Evolutionary conservation across 2,797 vertebrate species (phyloP).

Genomic region (Phalloptychus januarius): DNA sequence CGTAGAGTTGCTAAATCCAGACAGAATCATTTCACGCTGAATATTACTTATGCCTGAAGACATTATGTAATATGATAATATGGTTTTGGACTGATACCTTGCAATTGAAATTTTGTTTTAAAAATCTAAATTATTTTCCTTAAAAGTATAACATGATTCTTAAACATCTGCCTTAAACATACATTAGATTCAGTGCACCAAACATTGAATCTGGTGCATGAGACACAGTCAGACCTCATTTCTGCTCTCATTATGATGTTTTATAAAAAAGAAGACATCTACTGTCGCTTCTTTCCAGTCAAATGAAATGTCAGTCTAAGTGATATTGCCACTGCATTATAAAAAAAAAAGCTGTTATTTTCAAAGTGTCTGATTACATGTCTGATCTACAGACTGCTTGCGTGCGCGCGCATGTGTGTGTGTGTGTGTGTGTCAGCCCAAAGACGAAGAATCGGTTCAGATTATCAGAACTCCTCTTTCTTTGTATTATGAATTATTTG

Average conservation of each 20-base stretch:
- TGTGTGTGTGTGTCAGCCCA: conserved; percentile 17
- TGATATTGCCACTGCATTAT: conserved; percentile 37
- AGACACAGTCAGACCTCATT: background rate
- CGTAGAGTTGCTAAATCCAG: background rate
- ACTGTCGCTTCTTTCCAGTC: conserved; percentile 55
- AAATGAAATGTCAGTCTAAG: conserved; percentile 50
- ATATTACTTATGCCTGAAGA: background rate
- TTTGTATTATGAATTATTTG: conserved; percentile 32
- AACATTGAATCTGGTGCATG: background rate
- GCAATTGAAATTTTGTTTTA: background rate
- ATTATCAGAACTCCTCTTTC: conserved; percentile 31
- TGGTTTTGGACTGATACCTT: background rate
- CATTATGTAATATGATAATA: background rate
- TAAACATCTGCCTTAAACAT: background rate
- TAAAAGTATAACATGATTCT: background rate
- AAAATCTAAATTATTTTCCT: background rate
- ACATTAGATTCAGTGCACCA: background rate
- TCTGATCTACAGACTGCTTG: conserved; percentile 21
- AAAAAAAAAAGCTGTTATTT: conserved; percentile 21
- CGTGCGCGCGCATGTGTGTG: rapidly evolving
- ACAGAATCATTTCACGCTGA: background rate
- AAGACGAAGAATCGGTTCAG: conserved; percentile 34
- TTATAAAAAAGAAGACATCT: conserved; percentile 44
- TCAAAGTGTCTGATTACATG: conserved; percentile 16
- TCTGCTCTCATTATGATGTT: conserved; percentile 36